Evolutionary conservation across 37 sponge, comb jelly and placozoan species (phyloP).

Genomic region (Geodia barretti): DNA sequence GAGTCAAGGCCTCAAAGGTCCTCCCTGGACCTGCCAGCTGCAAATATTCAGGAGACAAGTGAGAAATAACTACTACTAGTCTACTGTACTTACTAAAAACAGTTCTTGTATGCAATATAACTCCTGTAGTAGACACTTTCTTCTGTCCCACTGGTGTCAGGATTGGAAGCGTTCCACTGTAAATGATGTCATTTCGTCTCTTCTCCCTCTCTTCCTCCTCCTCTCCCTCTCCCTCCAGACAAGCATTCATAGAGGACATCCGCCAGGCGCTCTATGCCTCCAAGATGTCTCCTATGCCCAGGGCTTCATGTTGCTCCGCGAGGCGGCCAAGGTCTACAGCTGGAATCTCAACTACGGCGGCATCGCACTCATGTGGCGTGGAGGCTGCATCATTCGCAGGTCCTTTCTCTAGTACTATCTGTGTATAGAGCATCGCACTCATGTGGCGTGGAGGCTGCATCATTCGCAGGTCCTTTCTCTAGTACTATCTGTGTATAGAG

Average conservation of each 20-base stretch:
- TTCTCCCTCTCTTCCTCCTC: too few relatives aligned
- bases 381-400: slow-evolving; percentile 98
- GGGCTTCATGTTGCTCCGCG: slow-evolving; percentile 96
- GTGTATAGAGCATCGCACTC: neutral
- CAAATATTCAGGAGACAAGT: slow-evolving; percentile 67
- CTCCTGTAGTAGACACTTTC: too few relatives aligned
- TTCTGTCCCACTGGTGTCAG: too few relatives aligned
- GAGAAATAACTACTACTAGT: too few relatives aligned
- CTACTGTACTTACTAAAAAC: too few relatives aligned
- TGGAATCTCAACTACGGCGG: slow-evolving; percentile 97
- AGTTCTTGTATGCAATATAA: too few relatives aligned
- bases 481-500: neutral
- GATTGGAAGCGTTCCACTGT: too few relatives aligned
- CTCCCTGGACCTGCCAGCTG: slow-evolving; percentile 66
- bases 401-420: neutral
- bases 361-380: slow-evolving; percentile 99
- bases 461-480: neutral
- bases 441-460: neutral
- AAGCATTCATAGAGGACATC: slow-evolving; percentile 81
- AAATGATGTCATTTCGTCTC: too few relatives aligned
- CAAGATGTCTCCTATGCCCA: slow-evolving; percentile 99
- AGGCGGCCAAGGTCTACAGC: slow-evolving; percentile 83
- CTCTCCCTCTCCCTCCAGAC: too few relatives aligned
- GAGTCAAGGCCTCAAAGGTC: slow-evolving; percentile 79
- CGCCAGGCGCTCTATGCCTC: slow-evolving; percentile 95